Evolutionary conservation across 2,888 invertebrate species (phyloP).

Genomic region (Nemurella pictetii): DNA sequence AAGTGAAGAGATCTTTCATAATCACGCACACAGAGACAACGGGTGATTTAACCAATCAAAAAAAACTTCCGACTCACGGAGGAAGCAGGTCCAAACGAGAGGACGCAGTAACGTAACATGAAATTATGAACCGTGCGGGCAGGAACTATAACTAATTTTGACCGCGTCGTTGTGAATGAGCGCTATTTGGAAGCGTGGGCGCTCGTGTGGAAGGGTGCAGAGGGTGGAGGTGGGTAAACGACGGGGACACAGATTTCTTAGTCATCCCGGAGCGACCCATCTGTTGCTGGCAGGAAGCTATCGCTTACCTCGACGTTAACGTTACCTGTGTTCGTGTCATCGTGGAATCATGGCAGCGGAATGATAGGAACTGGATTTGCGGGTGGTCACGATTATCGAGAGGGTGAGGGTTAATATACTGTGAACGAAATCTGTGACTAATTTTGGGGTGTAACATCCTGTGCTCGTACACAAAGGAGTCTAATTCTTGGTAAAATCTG

Average conservation of each 20-base stretch:
- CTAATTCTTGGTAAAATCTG: not conserved
- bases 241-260: not conserved
- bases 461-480: not conserved
- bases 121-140: not conserved
- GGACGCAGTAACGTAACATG: not conserved
- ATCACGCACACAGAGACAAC: not conserved
- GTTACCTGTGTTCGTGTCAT: not conserved
- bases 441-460: not conserved
- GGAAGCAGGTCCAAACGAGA: not conserved
- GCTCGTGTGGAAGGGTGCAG: not conserved
- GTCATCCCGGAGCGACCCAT: not conserved
- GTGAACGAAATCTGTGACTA: not conserved
- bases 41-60: not conserved
- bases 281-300: not conserved
- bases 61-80: not conserved
- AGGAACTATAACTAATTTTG: not conserved
- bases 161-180: not conserved
- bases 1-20: not conserved
- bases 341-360: not conserved
- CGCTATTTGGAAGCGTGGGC: not conserved
- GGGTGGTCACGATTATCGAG: not conserved
- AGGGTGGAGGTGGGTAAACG: not conserved
- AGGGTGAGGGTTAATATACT: not conserved
- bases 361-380: not conserved
- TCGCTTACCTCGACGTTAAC: not conserved